phyloP scores from a whole-genome alignment of 2,797 vertebrate species.

The Lepus oiostolus region DNA sequence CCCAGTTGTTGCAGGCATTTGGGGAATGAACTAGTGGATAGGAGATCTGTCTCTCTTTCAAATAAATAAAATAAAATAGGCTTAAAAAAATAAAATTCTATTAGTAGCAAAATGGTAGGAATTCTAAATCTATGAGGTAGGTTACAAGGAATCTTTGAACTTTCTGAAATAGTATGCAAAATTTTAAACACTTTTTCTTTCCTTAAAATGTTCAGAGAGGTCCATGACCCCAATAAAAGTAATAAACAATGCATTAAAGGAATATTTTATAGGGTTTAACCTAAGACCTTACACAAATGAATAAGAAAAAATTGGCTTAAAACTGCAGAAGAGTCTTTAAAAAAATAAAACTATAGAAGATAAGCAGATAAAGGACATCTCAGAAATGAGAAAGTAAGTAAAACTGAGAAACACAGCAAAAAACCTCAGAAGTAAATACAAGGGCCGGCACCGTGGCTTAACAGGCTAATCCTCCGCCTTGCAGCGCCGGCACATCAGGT shows the following conservation, averaged over 20 bases:
- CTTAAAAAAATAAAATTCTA: too few species aligned
- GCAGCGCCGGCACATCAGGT: too few species aligned
- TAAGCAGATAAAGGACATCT: neutral
- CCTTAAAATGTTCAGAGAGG: neutral
- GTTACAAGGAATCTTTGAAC: neutral
- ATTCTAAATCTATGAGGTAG: neutral
- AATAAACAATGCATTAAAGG: slow-evolving; percentile 9
- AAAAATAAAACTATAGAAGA: neutral
- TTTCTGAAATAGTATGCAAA: neutral
- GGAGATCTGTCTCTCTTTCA: too few species aligned
- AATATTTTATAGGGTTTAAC: neutral
- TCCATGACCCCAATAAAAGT: neutral
- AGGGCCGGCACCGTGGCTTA: too few species aligned
- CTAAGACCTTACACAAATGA: slow-evolving; percentile 43
- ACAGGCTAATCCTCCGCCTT: too few species aligned
- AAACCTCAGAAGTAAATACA: neutral
- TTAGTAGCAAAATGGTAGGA: neutral
- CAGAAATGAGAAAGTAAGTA: slow-evolving; percentile 8
- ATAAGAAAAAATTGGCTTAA: neutral
- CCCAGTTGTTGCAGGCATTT: too few species aligned
- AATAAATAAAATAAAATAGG: too few species aligned
- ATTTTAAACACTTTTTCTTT: neutral
- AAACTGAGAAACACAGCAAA: neutral
- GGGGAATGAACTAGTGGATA: too few species aligned
- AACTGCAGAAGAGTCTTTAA: too few species aligned